These are phyloP conservation scores for Penaeus vannamei DNA, from an alignment of 1,140 invertebrate species.

Conservation along the genomic window DNA sequence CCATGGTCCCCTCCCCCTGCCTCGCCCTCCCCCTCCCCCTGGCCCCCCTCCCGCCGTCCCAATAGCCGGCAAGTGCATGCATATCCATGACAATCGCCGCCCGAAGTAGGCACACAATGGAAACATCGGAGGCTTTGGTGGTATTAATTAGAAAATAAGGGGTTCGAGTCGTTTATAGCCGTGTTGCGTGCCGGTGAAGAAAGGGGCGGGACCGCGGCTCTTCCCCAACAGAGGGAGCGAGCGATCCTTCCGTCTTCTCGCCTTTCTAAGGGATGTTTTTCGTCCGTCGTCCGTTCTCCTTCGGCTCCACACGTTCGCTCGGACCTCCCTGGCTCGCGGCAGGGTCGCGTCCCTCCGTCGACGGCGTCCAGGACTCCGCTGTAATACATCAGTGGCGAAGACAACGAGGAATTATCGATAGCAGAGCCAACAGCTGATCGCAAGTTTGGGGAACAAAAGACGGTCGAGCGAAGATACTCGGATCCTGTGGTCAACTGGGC, in stretches of 20 bases:
- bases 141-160: slow-evolving; percentile 63
- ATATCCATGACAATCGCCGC: slow-evolving; percentile 46
- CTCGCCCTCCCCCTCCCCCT: background rate
- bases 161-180: slow-evolving; percentile 59
- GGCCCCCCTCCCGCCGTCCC: background rate
- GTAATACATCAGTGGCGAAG: background rate
- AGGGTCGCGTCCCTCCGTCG: no score
- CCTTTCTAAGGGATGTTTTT: background rate
- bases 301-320: no score
- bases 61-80: slow-evolving; percentile 16
- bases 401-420: background rate
- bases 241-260: background rate
- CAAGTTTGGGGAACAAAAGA: slow-evolving; percentile 21
- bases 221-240: background rate
- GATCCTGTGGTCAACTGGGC: slow-evolving; percentile 33
- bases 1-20: background rate
- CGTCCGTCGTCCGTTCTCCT: background rate
- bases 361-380: no score
- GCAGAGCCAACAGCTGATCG: slow-evolving; percentile 2
- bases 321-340: no score
- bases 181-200: slow-evolving; percentile 58
- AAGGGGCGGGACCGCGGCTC: slow-evolving; percentile 31
- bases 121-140: slow-evolving; percentile 58
- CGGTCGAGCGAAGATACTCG: slow-evolving; percentile 34
- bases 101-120: slow-evolving; percentile 55